Conservation (phyloP, 2,888 invertebrate genomes). For the Catocala sponsa region DNA sequence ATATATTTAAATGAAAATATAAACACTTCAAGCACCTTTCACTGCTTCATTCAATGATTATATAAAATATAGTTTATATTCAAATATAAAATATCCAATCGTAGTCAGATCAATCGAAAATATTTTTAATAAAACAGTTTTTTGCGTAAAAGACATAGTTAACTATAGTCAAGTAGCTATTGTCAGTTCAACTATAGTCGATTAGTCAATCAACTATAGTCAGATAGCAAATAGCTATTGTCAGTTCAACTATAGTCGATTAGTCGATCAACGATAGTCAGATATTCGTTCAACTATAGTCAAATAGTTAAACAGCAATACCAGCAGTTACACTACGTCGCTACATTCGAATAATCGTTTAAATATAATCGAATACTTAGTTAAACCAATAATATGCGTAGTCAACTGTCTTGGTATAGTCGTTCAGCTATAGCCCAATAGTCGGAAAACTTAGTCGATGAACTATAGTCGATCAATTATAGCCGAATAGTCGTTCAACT, state of each 20-base stretch:
- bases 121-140: slow-evolving; percentile 38
- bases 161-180: slow-evolving; percentile 12
- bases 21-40: slow-evolving; percentile 9
- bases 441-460: neutral
- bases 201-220: slow-evolving; percentile 2
- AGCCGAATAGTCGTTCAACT: slow-evolving; percentile 4
- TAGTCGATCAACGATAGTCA: slow-evolving; percentile 4
- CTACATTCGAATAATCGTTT: no score
- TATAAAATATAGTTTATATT: slow-evolving; percentile 11
- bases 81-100: slow-evolving; percentile 5
- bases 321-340: no score
- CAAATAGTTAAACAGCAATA: neutral
- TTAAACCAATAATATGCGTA: no score
- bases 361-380: no score
- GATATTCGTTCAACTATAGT: neutral
- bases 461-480: neutral
- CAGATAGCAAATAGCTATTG: slow-evolving; percentile 7
- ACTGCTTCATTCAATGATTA: slow-evolving; percentile 12
- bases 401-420: no score
- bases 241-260: slow-evolving; percentile 2
- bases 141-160: slow-evolving; percentile 9
- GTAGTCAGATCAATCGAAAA: slow-evolving; percentile 16
- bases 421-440: no score
- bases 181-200: slow-evolving; percentile 2
- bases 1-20: neutral